Conservation (phyloP, 2,888 invertebrate species). For the Sipunculus nudus region DNA sequence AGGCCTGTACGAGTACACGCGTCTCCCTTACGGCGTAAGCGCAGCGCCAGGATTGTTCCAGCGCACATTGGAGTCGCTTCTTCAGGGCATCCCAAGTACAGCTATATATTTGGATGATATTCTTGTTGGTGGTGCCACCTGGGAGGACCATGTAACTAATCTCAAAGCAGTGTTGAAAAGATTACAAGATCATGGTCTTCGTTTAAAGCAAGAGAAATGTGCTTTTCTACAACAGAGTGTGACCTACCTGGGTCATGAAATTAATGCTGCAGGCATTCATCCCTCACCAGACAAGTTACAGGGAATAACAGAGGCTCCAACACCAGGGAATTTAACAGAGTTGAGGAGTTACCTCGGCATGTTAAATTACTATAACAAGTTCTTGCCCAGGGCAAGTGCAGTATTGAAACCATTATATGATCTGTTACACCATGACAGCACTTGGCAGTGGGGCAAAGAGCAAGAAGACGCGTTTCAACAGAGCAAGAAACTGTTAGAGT, state of each 20-base stretch:
- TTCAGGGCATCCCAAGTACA: too few relatives aligned
- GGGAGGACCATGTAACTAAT: neutral
- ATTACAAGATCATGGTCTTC: neutral
- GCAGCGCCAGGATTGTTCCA: neutral
- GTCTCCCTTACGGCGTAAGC: neutral
- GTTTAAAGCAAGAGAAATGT: neutral
- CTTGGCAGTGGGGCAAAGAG: neutral
- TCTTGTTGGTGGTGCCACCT: neutral
- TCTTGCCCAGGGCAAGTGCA: neutral
- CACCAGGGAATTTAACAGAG: slow-evolving; percentile 3
- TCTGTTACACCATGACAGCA: too few relatives aligned
- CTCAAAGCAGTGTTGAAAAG: neutral
- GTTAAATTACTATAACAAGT: neutral
- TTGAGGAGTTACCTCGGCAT: neutral
- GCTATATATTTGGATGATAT: slow-evolving; percentile 8
- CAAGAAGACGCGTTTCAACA: neutral
- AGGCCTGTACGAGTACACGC: slow-evolving; percentile 1
- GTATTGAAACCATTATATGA: slow-evolving; percentile 4
- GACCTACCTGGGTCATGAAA: neutral
- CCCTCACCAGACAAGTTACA: neutral
- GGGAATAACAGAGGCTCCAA: neutral
- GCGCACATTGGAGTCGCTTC: neutral
- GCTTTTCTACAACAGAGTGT: neutral
- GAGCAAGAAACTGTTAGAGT: too few relatives aligned
- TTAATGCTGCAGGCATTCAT: neutral